Evolutionary conservation across 2,888 invertebrate genomes (phyloP), one percentile per base, ranked within the genome.

Genomic region (Paralinhomoeus sp.): DNA sequence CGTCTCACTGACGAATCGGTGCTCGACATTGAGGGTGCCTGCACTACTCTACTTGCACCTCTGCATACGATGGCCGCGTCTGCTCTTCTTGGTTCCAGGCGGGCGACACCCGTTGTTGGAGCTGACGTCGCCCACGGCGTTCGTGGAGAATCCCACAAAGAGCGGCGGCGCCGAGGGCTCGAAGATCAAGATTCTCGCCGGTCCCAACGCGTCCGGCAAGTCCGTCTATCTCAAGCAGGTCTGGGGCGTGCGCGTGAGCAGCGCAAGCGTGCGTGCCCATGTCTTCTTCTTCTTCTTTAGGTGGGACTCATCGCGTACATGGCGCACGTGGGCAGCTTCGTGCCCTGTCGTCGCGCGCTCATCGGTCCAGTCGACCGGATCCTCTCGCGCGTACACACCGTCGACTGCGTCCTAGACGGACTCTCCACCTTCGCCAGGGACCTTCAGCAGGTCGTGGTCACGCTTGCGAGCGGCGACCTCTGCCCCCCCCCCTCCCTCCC

Each of bases 171-270:
- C 24, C 3, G 44, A 27, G 5, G 3, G 37, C 23, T n/a, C 9
- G 3, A 65, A 63, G 49, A 71, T 85, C 23, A 79, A 78, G 60
- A 72, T 89, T 41, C 66, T 87, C 7, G 82, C 81, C 0, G 87
- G 85, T 1, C 81, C 87, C 0, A 89, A 87, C 64, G 76, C 80
- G 1, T 79, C 81, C 57, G 89, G 89, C 2, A 91, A 89, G 65
- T 85, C 81, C 47, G 75, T 85, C 24, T 89, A 80, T 62, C 69
- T 89, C 57, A 85, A 84, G 64, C 82, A 84, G 67, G 72, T 72
- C 46, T 38, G 23, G 27, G 18, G n/a, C n/a, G n/a, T n/a, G n/a
- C n/a, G n/a, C n/a, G n/a, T n/a, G n/a, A n/a, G n/a, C n/a, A n/a
- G n/a, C n/a, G n/a, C n/a, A n/a, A n/a, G n/a, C n/a, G n/a, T n/a